Evolutionary conservation across 2,113 vertebrate genomes (phyloP), one percentile per base, ranked within the genome.

Genomic region (Vimba vimba): DNA sequence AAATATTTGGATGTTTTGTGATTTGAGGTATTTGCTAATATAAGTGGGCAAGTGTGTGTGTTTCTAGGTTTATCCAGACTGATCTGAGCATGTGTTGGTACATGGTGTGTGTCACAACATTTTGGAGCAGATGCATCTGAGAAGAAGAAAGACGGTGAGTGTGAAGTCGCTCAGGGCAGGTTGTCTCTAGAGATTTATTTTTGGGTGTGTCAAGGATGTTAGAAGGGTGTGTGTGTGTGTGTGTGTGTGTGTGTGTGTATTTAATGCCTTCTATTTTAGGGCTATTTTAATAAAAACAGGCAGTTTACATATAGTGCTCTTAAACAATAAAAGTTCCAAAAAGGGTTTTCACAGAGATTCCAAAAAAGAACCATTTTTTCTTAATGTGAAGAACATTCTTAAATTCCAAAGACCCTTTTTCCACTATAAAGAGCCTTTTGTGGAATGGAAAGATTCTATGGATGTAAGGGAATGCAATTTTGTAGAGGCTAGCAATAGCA

Each of bases 101-200:
- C 25, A 45, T 80, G 68, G 64, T 79, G 39, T 50, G 39, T 86
- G 77, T 86, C 85, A 86, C 85, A 80, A 86, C 78, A 81, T 69
- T 81, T 86, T 21, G 30, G 55, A 59, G 17, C 77, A 86, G 39
- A 73, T 80, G 45, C 45, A 64, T 86, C 10, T 81, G 78, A 74
- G 52, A 27, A 60, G 66, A 33, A 55, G n/a, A 66, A 86, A 86
- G 36, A 84, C 62, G 47, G 43, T 60, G 66, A 60, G 36, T 25
- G 57, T 80, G 33, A 55, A 71, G 84, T 45, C 15, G 84, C 64
- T 50, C 5, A 15, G 11, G 84, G 84, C 77, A 21, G 23, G 45
- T 73, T 86, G 84, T 86, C 84, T 60, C 77, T 57, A 33, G 57
- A 79, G 47, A 80, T 86, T 59, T 86, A 80, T 71, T 86, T 59